Base-by-base conservation (phyloP, 1,140 invertebrate genomes). In the Linepithema humile region DNA sequence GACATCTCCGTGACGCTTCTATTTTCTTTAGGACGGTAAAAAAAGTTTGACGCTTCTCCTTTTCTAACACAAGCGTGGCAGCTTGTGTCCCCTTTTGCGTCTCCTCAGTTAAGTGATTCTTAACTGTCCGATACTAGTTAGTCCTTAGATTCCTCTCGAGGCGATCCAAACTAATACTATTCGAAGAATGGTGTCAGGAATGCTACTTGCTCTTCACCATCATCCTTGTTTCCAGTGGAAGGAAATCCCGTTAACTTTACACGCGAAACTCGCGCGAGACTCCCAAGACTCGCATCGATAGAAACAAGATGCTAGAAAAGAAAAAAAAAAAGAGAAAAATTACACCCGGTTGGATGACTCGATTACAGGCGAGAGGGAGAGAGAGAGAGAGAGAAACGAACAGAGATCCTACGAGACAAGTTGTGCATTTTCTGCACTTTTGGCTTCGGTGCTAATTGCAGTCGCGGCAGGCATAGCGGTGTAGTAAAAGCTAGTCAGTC, bases 351-450 rank as follows among this genome's bases (percentile, higher is more conserved):
- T n/a, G 17, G 9, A 23, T 0, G 26, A 38, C 10, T 23, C 32
- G 20, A 26, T 26, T 15, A 17, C n/a, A 17, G 29, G 35, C 15
- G 23, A 5, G 2, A 38, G 26, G 26, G 45, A 9, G 40, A 59
- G 20, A 2, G n/a, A 6, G 26, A 48, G 6, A 43, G 2, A 26
- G n/a, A 17, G 12, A 32, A 48, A 50, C 17, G 29, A 45, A 17
- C 55, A 53, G 40, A n/a, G 12, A 88, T 85, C 59, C 23, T 50
- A 62, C 53, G 35, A 60, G 53, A 20, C 78, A 50, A 77, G 67
- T 75, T 88, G 62, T 69, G 32, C 80, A 64, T 57, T 83, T 83
- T 82, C 64, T 40, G 45, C 40, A 60, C 77, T 88, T 88, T 87
- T 73, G 77, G 48, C 73, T 57, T 45, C 35, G 48, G 53, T 26